Evolutionary conservation across 2,888 invertebrate genomes (phyloP), one percentile per base, ranked within the genome.

Genomic region (Glomeris marginata): DNA sequence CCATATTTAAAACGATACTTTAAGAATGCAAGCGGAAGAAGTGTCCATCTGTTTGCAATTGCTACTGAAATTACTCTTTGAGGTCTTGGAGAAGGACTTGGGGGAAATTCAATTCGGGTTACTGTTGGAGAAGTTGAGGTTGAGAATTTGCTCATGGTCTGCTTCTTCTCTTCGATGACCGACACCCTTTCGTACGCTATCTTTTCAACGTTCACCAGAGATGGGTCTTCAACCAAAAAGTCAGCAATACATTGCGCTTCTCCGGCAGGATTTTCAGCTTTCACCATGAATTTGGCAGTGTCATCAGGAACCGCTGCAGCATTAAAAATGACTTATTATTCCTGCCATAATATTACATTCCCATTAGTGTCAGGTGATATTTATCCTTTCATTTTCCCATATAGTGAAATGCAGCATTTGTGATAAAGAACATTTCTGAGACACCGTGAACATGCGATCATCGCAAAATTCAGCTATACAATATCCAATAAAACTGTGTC

Each of bases 181-280:
- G 47, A 51, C 40, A 52, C 49, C 10, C 49, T 54, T 41, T 48
- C 41, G 40, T 42, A 46, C 21, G 45, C 51, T 3, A 46, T 47
- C 22, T 50, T 50, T 3, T 34, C 37, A 28, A 20, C 38, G 38
- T 44, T 44, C 8, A 33, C 34, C 15, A 45, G 45, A 1, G 77
- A 78, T 4, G 77, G 76, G 60, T 80, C 80, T 55, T 78, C 72
- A 35, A 84, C 80, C 51, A 78, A 77, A 57, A 84, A 78, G 62
- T 84, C 83, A 8, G 84, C 84, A 55, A 80, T 80, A 65, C 82
- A 81, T 63, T 80, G 77, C n/a, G 63, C 59, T 47, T 62, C 62
- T 18, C 67, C 68, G 41, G 64, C 66, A 11, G 59, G 57, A 57
- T 67, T 68, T 43, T 60, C 59, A 43, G 67, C 67, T 36, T 59